These are phyloP conservation scores for Acanthochromis polyacanthus DNA, from an alignment of 2,113 vertebrate genomes.

Conservation along the genomic window DNA sequence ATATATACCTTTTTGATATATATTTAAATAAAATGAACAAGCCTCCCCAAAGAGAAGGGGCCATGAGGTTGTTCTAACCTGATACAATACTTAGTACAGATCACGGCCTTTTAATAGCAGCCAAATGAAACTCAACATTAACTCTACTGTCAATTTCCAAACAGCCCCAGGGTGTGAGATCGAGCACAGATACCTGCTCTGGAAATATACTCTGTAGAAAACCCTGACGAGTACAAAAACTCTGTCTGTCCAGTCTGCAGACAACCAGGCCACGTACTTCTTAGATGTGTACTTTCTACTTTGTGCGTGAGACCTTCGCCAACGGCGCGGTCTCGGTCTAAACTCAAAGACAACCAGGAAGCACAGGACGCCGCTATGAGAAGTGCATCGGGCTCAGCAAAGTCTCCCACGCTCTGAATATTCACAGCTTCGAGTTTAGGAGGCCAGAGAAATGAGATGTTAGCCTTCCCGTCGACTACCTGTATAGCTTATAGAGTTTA, in stretches of 20 bases:
- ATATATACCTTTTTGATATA: constrained; percentile 19
- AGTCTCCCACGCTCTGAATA: constrained; percentile 24
- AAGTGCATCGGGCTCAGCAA: neutral
- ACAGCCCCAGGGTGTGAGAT: constrained; percentile 16
- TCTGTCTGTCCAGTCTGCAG: constrained; percentile 3
- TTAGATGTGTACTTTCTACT: neutral
- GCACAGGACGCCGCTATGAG: constrained; percentile 9
- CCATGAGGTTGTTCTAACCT: constrained; percentile 59
- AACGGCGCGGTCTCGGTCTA: constrained; percentile 14
- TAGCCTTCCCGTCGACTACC: neutral
- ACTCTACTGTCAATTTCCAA: constrained; percentile 14
- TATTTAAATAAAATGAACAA: constrained; percentile 16
- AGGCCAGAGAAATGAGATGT: constrained; percentile 51
- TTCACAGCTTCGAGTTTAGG: constrained; percentile 77
- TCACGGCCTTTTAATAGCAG: constrained; percentile 40
- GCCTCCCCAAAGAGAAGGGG: constrained; percentile 56
- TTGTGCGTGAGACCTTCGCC: constrained; percentile 44
- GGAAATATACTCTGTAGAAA: constrained; percentile 56
- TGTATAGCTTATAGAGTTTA: constrained; percentile 22
- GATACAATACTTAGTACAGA: constrained; percentile 49
- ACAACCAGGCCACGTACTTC: constrained; percentile 5
- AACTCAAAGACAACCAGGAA: constrained; percentile 32
- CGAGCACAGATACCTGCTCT: constrained; percentile 26
- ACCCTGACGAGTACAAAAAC: constrained; percentile 59
- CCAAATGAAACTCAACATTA: constrained; percentile 7